A percentile compares a stretch with the other conserved stretches of the same genome.
Conservation (phyloP, 2,113 vertebrate genomes). For the Lagopus leucura region DNA sequence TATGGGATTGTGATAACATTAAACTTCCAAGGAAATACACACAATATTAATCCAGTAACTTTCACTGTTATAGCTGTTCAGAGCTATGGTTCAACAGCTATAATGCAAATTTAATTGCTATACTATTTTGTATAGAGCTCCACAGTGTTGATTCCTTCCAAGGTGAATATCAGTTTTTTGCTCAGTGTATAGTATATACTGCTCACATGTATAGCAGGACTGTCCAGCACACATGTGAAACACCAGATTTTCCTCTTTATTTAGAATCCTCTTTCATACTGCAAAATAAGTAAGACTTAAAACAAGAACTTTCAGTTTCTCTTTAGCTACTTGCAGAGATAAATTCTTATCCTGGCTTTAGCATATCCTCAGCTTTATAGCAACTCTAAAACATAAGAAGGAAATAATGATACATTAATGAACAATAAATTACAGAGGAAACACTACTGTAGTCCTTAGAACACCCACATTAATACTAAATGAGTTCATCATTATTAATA, state of each 20-base stretch:
- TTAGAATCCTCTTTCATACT: background rate
- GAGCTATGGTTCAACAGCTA: background rate
- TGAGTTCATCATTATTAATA: slow-evolving; percentile 70
- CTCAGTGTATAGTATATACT: too few relatives aligned
- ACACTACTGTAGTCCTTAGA: slow-evolving; percentile 36
- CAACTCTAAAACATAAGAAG: slow-evolving; percentile 55
- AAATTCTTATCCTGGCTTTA: slow-evolving; percentile 25
- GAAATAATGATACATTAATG: slow-evolving; percentile 70
- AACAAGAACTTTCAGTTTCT: slow-evolving; percentile 13
- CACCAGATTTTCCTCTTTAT: background rate
- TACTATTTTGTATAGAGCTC: background rate
- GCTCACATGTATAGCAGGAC: background rate
- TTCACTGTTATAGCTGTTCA: background rate
- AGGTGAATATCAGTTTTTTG: slow-evolving; percentile 22
- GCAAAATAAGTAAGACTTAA: background rate
- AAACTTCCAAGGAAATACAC: slow-evolving; percentile 9
- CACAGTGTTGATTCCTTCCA: background rate
- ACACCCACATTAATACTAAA: slow-evolving; percentile 65
- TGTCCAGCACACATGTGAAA: background rate
- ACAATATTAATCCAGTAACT: slow-evolving; percentile 22
- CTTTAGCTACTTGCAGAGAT: slow-evolving; percentile 46
- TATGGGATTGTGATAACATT: background rate
- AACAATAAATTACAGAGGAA: slow-evolving; percentile 69
- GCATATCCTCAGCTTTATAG: slow-evolving; percentile 41
- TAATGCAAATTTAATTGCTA: background rate